Base-by-base conservation (phyloP, 2,888 invertebrate genomes). In the Lathronympha strigana region DNA sequence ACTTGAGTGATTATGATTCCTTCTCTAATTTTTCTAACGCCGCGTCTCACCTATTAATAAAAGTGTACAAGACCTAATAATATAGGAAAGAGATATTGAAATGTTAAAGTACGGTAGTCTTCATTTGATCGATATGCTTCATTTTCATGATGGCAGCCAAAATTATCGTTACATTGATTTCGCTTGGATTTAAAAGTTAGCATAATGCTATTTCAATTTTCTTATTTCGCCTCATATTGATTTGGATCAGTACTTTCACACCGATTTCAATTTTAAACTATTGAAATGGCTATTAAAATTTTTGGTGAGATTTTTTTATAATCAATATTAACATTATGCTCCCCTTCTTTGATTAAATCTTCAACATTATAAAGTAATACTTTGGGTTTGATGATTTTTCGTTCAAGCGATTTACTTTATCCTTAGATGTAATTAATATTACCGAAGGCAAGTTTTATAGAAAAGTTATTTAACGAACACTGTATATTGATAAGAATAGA, bases 71-170 rank as follows among this genome's bases (percentile, higher is more conserved):
- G 80, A 84, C 83, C 87, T 90, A 90, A 83, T 88, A 87, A 89
- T 90, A 90, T 90, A 92, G 90, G 90, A 91, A 87, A 90, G 89
- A 89, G 78, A 89, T 87, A 88, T 83, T 87, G 88, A 86, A 86
- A 84, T 85, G 81, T 86, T 89, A 90, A 86, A 84, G 80, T 89
- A 83, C 76, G 78, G 84, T 86, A 92, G 92, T 92, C 92, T 92
- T 92, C 82, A 86, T 81, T 89, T 84, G 83, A 88, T 89, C 89
- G 92, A 92, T 92, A 92, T 92, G 92, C 92, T 88, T 90, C 78
- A 90, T 88, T 91, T 90, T 85, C 89, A 77, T 83, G 86, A 84
- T 88, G 91, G 90, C 90, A 90, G 90, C 90, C 80, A 83, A 81
- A 74, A 75, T 71, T 75, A 73, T 73, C 76, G 74, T 78, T 75